Conservation (phyloP, 2,797 vertebrate genomes). For the Enteromius afrohamiltoni region DNA sequence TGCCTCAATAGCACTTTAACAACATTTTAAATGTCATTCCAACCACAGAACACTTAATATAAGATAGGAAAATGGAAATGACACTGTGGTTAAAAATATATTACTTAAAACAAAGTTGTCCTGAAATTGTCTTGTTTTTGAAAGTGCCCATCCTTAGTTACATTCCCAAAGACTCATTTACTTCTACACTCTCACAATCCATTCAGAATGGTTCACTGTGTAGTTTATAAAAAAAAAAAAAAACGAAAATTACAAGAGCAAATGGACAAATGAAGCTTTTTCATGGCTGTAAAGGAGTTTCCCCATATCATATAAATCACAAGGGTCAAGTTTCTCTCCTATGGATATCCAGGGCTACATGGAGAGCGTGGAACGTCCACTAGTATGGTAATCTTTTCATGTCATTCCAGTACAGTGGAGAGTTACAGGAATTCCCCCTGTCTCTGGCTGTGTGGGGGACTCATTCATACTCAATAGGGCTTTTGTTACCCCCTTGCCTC, state of each 20-base stretch:
- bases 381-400: slow-evolving; percentile 52
- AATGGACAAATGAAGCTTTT: slow-evolving; percentile 25
- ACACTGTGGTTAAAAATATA: background rate
- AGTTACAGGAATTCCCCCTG: slow-evolving; percentile 70
- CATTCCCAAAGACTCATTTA: slow-evolving; percentile 18
- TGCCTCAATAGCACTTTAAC: background rate
- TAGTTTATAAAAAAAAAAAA: background rate
- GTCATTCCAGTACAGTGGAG: slow-evolving; percentile 71
- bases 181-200: background rate
- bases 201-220: background rate
- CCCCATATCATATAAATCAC: slow-evolving; percentile 29
- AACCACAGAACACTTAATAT: no score
- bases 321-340: slow-evolving; percentile 44
- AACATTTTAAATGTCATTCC: no score
- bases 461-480: slow-evolving; percentile 67
- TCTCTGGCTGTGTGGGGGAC: slow-evolving; percentile 64
- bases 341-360: slow-evolving; percentile 26
- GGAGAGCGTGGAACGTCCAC: slow-evolving; percentile 39
- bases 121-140: background rate
- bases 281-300: slow-evolving; percentile 7
- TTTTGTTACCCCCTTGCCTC: slow-evolving; percentile 56
- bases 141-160: background rate
- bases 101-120: background rate
- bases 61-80: background rate
- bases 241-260: background rate